Conservation (phyloP, 2,888 invertebrate species). For the Ichneumon xanthorius region DNA sequence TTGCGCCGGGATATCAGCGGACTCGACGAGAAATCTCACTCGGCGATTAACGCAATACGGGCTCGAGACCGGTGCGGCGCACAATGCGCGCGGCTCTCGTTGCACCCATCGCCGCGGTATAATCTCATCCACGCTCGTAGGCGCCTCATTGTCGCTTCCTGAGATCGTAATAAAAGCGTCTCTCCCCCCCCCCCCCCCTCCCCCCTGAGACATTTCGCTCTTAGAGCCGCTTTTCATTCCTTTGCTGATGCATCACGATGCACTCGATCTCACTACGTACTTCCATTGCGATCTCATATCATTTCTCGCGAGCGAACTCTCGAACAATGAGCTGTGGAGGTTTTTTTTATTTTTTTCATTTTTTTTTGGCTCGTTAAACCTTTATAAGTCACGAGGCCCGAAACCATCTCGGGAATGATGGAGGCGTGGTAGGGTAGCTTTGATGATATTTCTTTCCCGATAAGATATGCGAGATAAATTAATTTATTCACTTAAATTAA, state of each 20-base stretch:
- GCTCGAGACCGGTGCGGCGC: not conserved
- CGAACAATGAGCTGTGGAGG: not conserved
- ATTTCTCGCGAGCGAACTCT: conserved; percentile 20
- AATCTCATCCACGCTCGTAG: conserved; percentile 31
- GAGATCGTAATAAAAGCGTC: conserved; percentile 47
- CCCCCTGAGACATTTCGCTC: conserved; percentile 7
- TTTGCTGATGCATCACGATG: conserved; percentile 38
- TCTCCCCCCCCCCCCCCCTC: conserved; percentile 16
- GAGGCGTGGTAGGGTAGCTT: no score
- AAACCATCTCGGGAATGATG: no score
- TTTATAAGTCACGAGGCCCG: no score
- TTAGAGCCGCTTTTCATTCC: conserved; percentile 13
- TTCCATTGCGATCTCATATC: conserved; percentile 20
- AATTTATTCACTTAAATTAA: no score
- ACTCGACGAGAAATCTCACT: conserved; percentile 17
- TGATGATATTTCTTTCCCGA: no score
- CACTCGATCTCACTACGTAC: conserved; percentile 11
- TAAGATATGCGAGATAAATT: no score
- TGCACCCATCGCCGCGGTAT: conserved; percentile 15
- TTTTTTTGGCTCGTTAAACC: not conserved
- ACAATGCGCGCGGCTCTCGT: conserved; percentile 25
- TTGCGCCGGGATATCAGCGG: conserved; percentile 13
- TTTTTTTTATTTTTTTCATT: no score
- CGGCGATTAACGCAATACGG: conserved; percentile 29
- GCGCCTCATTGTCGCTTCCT: conserved; percentile 58